These are phyloP conservation scores for Drosophila navojoa DNA, from an alignment of 1,140 invertebrate species.

Conservation along the genomic window DNA sequence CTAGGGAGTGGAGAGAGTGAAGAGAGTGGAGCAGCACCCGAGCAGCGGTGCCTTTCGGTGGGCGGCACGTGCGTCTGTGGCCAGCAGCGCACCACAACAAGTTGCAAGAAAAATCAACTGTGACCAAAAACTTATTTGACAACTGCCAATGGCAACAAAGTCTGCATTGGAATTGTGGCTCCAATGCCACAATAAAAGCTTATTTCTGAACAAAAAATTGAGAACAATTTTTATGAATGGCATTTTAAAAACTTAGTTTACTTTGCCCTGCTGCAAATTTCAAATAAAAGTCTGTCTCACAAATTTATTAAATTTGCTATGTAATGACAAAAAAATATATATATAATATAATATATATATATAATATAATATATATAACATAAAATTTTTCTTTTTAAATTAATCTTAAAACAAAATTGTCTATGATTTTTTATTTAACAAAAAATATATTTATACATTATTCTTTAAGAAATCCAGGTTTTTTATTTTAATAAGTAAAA, in stretches of 20 bases:
- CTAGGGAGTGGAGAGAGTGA: no score
- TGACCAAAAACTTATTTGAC: conserved; percentile 54
- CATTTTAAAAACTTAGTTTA: background rate
- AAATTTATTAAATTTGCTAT: background rate
- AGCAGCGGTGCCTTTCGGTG: conserved; percentile 5
- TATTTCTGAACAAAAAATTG: background rate
- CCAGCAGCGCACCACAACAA: conserved; percentile 44
- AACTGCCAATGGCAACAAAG: conserved; percentile 27
- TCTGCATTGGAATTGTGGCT: conserved; percentile 11
- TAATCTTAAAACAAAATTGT: no score
- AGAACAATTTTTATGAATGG: background rate
- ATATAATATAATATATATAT: background rate
- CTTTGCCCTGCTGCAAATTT: background rate
- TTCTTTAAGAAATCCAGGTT: no score
- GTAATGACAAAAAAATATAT: background rate
- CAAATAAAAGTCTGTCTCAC: background rate
- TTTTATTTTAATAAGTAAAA: no score
- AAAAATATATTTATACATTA: no score
- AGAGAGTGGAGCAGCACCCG: background rate
- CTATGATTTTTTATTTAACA: no score
- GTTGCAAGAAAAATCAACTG: conserved; percentile 58
- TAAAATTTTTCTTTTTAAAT: no score
- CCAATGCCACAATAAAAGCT: background rate
- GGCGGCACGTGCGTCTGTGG: conserved; percentile 26
- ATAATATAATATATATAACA: no score